These are phyloP conservation scores for Lucilia cuprina DNA, from an alignment of 1,140 invertebrate genomes.

Conservation along the genomic window DNA sequence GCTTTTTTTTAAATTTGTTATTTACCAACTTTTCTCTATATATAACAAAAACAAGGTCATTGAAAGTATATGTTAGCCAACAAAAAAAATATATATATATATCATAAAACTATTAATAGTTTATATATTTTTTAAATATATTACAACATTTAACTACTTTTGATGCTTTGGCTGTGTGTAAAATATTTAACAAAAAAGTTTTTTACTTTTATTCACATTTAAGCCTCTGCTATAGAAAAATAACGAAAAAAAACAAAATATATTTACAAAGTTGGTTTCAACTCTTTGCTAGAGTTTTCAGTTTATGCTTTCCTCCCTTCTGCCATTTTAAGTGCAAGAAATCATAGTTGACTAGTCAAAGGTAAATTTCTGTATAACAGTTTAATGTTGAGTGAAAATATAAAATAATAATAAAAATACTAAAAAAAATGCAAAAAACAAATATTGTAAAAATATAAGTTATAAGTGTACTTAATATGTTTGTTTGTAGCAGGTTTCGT, in stretches of 20 bases:
- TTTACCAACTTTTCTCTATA: neutral
- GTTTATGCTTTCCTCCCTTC: neutral
- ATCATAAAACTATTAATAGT: neutral
- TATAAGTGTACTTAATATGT: neutral
- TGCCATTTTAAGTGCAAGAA: neutral
- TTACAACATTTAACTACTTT: neutral
- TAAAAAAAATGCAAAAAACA: neutral
- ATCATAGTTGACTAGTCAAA: constrained; percentile 8
- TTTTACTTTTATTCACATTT: neutral
- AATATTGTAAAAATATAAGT: constrained; percentile 12
- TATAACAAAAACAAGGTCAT: neutral
- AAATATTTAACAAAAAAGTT: neutral
- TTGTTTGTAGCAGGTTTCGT: neutral
- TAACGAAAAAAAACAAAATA: neutral
- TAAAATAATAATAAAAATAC: neutral
- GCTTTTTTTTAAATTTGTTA: neutral
- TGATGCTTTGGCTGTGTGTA: neutral
- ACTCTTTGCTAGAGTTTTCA: neutral
- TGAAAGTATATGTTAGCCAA: neutral
- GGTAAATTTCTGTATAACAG: constrained; percentile 10
- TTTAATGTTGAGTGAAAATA: constrained; percentile 16
- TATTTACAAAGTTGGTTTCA: neutral
- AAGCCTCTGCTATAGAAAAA: neutral
- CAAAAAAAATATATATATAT: neutral
- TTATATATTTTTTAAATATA: neutral